phyloP scores from a whole-genome alignment of 2,113 vertebrate species.

The Ameiurus melas region DNA sequence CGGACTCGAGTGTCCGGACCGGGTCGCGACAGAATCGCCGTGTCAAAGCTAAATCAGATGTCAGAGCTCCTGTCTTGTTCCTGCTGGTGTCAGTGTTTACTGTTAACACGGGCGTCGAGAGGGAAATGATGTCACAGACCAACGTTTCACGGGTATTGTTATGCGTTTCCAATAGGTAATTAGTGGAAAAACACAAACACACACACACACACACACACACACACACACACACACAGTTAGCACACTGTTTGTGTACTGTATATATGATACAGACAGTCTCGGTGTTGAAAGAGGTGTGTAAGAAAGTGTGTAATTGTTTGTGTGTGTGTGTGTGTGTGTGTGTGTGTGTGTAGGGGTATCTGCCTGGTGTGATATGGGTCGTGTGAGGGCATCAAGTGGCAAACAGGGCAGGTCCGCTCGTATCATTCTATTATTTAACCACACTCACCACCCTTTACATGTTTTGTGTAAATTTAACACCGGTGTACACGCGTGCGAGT shows the following conservation, averaged over 20 bases:
- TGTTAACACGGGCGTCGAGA: neutral
- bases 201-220: conserved; percentile 42
- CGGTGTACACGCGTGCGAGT: no score
- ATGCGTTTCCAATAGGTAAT: neutral
- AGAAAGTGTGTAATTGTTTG: neutral
- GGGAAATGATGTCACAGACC: neutral
- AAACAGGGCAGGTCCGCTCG: no score
- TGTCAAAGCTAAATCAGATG: no score
- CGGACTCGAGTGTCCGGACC: no score
- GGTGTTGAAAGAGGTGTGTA: conserved; percentile 56
- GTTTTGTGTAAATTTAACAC: no score
- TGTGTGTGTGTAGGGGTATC: no score
- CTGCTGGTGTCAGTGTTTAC: neutral
- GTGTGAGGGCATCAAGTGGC: neutral
- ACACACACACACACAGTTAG: conserved; percentile 27
- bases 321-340: neutral
- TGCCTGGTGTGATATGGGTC: neutral
- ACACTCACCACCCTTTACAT: no score
- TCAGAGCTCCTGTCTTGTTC: neutral
- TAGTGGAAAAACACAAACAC: conserved; percentile 23
- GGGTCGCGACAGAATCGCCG: no score
- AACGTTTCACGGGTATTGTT: neutral
- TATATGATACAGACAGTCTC: conserved; percentile 46
- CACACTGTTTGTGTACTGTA: conserved; percentile 61
- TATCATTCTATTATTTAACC: no score